These are phyloP conservation scores for Rana temporaria DNA, from an alignment of 2,113 vertebrate species.

Conservation along the genomic window DNA sequence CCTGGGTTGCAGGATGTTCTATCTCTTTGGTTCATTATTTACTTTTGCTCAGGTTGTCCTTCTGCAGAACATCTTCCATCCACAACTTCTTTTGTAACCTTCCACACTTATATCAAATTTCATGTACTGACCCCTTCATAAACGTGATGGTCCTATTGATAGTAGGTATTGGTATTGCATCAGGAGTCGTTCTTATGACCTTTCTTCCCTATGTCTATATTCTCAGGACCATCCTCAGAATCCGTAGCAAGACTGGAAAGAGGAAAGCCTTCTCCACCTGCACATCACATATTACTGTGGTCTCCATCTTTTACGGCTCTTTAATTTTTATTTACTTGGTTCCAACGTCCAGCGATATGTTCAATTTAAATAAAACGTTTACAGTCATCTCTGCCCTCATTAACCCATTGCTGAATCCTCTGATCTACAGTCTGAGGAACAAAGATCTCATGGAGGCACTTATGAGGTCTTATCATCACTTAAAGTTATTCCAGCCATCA, in stretches of 20 bases:
- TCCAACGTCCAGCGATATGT: background rate
- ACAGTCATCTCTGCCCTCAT: too few species aligned
- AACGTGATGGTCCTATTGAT: slow-evolving; percentile 8
- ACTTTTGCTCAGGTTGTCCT: background rate
- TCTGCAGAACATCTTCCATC: slow-evolving; percentile 33
- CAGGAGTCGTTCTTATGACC: slow-evolving; percentile 10
- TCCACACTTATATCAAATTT: background rate
- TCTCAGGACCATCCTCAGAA: slow-evolving; percentile 14
- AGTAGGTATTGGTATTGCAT: background rate
- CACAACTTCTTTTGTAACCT: slow-evolving; percentile 60
- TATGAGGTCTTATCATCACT: too few species aligned
- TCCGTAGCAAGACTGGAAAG: slow-evolving; percentile 63
- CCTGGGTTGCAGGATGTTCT: too few species aligned
- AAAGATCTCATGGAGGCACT: too few species aligned
- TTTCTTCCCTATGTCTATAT: slow-evolving; percentile 61
- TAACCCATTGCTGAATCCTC: too few species aligned
- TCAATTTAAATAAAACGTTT: too few species aligned
- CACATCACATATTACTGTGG: slow-evolving; percentile 61
- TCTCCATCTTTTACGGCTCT: slow-evolving; percentile 63
- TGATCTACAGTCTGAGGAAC: too few species aligned
- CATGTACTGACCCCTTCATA: background rate
- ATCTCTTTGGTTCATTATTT: too few species aligned
- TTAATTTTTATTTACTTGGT: slow-evolving; percentile 63
- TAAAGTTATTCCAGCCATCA: slow-evolving; percentile 37
- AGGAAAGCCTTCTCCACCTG: slow-evolving; percentile 43